These are phyloP conservation scores for Acrossocheilus fasciatus DNA, from an alignment of 2,797 vertebrate genomes.

Conservation along the genomic window DNA sequence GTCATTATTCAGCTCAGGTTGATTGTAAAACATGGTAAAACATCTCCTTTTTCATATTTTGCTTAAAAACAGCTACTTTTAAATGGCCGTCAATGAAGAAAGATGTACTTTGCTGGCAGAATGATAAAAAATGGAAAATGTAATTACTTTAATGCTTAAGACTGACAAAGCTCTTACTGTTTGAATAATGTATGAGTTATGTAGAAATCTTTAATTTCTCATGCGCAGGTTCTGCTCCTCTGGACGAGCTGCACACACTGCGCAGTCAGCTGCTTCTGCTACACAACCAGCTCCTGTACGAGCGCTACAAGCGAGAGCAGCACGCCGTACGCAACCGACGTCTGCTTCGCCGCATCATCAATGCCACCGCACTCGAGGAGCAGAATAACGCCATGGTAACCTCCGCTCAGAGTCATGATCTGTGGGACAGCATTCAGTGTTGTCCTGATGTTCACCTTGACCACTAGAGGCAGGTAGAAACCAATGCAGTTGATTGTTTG, in stretches of 20 bases:
- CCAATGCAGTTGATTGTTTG: background rate
- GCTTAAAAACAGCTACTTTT: background rate
- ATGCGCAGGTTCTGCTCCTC: constrained; percentile 87
- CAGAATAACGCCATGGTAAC: constrained; percentile 97
- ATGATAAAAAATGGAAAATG: background rate
- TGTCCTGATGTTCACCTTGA: background rate
- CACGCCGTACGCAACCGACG: constrained; percentile 95
- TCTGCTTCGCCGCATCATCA: constrained; percentile 92
- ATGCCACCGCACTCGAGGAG: constrained; percentile 93
- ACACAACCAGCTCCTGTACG: constrained; percentile 96
- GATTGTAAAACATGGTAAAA: background rate
- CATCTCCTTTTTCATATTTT: background rate
- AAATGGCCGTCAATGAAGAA: background rate
- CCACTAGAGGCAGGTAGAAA: constrained; percentile 4
- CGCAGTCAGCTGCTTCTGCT: constrained; percentile 93
- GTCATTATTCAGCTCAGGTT: background rate
- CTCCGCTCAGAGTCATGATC: background rate
- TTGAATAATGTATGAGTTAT: background rate
- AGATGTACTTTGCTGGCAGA: background rate
- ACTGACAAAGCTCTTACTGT: background rate
- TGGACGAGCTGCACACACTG: constrained; percentile 93
- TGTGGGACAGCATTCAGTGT: background rate
- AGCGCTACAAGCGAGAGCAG: constrained; percentile 97
- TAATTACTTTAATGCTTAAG: background rate
- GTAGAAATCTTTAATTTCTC: background rate